phyloP scores from a whole-genome alignment of 53 echinoderm and acorn worm species.

The Astropecten irregularis region DNA sequence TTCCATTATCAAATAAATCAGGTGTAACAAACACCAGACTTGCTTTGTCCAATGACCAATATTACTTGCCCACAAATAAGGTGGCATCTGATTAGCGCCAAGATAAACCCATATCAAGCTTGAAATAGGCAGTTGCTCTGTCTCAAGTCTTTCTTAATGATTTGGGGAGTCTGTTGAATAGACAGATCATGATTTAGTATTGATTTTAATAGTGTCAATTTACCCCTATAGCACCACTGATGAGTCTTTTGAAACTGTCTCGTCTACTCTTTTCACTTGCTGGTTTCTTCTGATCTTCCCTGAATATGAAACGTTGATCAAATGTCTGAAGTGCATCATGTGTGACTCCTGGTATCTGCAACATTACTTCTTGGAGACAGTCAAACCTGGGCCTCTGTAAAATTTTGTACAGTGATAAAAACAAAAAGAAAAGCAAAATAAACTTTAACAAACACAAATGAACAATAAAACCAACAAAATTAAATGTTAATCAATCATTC shows the following conservation, averaged over 20 bases:
- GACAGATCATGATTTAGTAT: background rate
- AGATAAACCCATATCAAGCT: background rate
- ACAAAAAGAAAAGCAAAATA: background rate
- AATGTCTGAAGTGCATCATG: slow-evolving; percentile 52
- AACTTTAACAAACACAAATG: background rate
- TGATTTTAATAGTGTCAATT: background rate
- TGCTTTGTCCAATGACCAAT: too few species aligned
- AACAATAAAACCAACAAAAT: too few species aligned
- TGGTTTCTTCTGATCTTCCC: slow-evolving; percentile 55
- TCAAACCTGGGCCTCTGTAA: slow-evolving; percentile 64
- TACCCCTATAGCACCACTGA: slow-evolving; percentile 80
- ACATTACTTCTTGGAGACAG: slow-evolving; percentile 52
- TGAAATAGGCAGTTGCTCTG: background rate
- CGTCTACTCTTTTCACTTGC: slow-evolving; percentile 78
- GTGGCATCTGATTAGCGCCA: background rate
- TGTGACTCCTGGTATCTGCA: slow-evolving; percentile 63
- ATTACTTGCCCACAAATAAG: too few species aligned
- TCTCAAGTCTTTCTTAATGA: background rate
- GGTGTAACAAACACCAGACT: too few species aligned
- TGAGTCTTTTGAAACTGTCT: slow-evolving; percentile 85
- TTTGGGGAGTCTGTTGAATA: background rate
- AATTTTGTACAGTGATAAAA: background rate
- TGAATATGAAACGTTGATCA: slow-evolving; percentile 55
- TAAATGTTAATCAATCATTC: too few species aligned
- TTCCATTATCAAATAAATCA: too few species aligned